Percentiles rank a stretch among this genome's conserved stretches.
phyloP scores from a whole-genome alignment of 1,140 invertebrate genomes.

The Penaeus indicus region DNA sequence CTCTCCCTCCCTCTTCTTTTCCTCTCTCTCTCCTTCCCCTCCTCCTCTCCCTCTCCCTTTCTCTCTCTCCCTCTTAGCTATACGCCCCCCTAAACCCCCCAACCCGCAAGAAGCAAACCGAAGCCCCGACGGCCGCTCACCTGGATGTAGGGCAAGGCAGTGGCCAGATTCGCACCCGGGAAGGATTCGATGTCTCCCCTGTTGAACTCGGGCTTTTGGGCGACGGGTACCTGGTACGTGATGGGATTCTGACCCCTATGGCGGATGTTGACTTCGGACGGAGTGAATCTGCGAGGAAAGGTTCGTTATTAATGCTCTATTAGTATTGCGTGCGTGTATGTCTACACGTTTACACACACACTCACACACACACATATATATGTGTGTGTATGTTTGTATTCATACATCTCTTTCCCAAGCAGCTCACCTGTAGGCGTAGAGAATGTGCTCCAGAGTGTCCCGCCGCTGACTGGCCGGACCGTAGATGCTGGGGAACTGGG shows the following conservation, averaged over 20 bases:
- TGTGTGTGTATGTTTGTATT: no score
- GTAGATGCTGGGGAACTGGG: not conserved
- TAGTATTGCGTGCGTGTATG: not conserved
- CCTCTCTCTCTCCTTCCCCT: no score
- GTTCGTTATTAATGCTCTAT: not conserved
- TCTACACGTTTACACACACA: not conserved
- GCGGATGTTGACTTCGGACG: conserved; percentile 33
- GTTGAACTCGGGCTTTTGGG: not conserved
- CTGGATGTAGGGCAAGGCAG: not conserved
- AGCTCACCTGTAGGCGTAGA: not conserved
- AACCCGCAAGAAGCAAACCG: no score
- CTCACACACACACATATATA: no score
- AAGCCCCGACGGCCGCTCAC: not conserved
- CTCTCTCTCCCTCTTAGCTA: no score
- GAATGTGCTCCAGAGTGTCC: not conserved
- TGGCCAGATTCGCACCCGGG: not conserved
- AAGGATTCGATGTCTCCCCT: conserved; percentile 35
- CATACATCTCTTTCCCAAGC: no score
- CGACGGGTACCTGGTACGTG: not conserved
- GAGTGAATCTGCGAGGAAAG: not conserved
- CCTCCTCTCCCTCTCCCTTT: no score
- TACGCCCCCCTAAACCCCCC: no score
- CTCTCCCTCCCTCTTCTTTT: no score
- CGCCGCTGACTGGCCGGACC: no score
- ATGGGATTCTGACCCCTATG: conserved; percentile 40